Conservation (phyloP, 2,113 vertebrate species). For the Alces alces region DNA sequence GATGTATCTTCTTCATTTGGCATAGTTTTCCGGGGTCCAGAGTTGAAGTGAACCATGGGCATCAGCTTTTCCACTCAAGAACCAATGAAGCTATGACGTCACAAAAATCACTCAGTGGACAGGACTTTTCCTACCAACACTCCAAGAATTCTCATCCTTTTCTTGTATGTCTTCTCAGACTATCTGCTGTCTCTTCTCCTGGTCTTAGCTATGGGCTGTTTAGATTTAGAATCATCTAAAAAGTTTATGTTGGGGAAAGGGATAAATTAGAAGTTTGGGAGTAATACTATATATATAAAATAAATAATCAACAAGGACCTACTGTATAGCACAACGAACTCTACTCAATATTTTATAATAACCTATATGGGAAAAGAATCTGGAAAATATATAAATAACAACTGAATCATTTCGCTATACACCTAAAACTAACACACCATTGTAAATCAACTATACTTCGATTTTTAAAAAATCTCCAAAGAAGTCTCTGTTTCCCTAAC, state of each 20-base stretch:
- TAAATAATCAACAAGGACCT: not conserved
- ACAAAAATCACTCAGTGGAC: not conserved
- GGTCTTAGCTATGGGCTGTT: not conserved
- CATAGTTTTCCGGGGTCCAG: not conserved
- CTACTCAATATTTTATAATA: not conserved
- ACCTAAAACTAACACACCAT: not conserved
- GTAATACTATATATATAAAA: not conserved
- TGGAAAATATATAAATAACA: not conserved
- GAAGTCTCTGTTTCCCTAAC: not conserved
- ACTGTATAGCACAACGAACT: not conserved
- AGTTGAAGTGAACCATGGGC: accelerated
- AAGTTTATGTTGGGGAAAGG: not conserved
- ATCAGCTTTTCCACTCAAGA: not conserved
- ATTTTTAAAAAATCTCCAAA: not conserved
- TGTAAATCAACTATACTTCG: not conserved
- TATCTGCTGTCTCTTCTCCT: not conserved
- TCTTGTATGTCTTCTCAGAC: not conserved
- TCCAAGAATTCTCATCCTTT: not conserved
- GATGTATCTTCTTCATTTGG: not conserved
- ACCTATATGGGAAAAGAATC: not conserved
- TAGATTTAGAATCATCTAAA: not conserved
- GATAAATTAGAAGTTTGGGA: not conserved
- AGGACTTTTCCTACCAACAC: no score
- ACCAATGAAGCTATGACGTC: accelerated
- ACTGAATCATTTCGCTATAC: not conserved